These are phyloP conservation scores for Corapipo altera DNA, from an alignment of 2,113 vertebrate species.

Conservation along the genomic window DNA sequence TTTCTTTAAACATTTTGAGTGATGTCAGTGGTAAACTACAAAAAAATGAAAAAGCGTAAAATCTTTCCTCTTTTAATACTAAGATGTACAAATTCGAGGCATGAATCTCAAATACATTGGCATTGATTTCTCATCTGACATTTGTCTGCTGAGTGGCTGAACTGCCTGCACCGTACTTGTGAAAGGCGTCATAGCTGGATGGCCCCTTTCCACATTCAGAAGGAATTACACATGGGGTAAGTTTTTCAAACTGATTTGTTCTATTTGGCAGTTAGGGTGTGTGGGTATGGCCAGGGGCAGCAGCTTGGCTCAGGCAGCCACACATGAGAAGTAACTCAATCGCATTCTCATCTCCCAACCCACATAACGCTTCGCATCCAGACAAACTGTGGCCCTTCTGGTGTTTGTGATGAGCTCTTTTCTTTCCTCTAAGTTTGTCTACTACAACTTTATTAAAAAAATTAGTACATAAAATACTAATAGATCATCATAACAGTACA, in stretches of 20 bases:
- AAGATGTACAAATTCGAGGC: background rate
- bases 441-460: background rate
- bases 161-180: accelerated
- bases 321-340: background rate
- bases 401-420: background rate
- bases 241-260: background rate
- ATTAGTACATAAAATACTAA: background rate
- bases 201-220: background rate
- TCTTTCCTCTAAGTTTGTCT: background rate
- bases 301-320: background rate
- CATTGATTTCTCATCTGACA: background rate
- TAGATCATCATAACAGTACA: background rate
- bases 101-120: background rate
- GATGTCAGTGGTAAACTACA: background rate
- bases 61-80: background rate
- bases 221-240: background rate
- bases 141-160: background rate
- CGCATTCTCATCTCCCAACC: background rate
- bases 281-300: background rate
- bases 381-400: background rate
- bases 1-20: background rate
- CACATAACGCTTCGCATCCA: accelerated
- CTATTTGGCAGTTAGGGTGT: background rate
- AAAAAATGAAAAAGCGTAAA: background rate
- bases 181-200: accelerated